Percentiles rank a stretch among this genome's conserved stretches.
Conservation (phyloP, 2,888 invertebrate genomes). For the Epirrhoe alternata region DNA sequence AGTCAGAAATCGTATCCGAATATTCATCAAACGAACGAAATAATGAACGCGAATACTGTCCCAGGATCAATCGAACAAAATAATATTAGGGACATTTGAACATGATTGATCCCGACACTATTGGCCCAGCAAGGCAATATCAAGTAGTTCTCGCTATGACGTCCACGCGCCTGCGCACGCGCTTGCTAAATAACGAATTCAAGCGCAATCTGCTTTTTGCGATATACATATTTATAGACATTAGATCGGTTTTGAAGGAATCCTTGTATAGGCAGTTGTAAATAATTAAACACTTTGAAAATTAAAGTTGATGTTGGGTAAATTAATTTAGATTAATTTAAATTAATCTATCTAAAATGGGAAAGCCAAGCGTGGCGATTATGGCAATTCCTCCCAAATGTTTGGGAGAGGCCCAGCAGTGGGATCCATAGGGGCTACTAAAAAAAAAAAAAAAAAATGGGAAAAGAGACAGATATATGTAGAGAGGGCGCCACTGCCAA, state of each 20-base stretch:
- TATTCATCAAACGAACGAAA: no score
- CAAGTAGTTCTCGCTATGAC: slow-evolving; percentile 4
- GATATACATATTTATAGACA: not conserved
- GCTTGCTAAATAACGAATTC: not conserved
- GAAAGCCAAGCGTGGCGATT: not conserved
- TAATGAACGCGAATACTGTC: no score
- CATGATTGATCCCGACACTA: not conserved
- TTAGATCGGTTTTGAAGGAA: not conserved
- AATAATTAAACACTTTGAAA: not conserved
- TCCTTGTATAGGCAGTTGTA: not conserved
- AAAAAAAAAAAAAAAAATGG: no score
- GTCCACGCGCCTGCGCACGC: slow-evolving; percentile 5
- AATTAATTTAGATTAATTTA: not conserved
- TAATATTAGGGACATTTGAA: not conserved
- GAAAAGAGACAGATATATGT: no score
- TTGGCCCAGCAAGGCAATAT: not conserved
- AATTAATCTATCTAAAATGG: not conserved
- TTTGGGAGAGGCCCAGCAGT: no score
- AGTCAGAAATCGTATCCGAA: no score
- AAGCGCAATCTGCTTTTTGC: slow-evolving; percentile 1
- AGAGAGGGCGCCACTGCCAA: no score
- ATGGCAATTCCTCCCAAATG: no score
- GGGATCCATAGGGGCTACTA: no score
- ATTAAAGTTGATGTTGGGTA: not conserved
- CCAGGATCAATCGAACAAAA: no score